Base-by-base conservation (phyloP, 2,113 vertebrate species). In the Neolamprologus caudopunctatus region DNA sequence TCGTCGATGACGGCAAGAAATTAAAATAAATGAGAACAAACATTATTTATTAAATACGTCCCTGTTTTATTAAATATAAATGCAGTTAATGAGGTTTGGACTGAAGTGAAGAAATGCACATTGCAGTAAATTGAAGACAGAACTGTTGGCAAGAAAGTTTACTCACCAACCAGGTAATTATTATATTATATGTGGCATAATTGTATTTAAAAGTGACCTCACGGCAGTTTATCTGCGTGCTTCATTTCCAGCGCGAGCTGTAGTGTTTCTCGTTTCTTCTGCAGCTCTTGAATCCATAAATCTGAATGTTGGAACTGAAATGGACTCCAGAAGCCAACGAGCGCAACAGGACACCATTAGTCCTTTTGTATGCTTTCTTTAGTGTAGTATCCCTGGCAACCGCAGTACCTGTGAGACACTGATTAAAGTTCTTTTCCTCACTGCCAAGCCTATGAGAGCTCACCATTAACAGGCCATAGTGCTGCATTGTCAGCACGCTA, bases 361-460 rank as follows among this genome's bases (percentile, higher is more conserved):
- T 84, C 87, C 92, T 92, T 94, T 93, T 92, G 93, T 93, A 81
- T 89, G 81, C 85, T 91, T 88, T 94, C 92, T 95, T 93, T 91
- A 83, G 86, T 88, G 78, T 33, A 47, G 93, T 95, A 84, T 93
- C 94, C 92, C 61, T 95, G 94, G 94, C 93, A 95, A 96, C 92
- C 14, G 85, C 91, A 80, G 89, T 89, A 95, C 93, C 94, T 93
- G 90, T 63, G 91, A 95, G 94, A 90, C 90, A 82, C 86, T 94
- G 90, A 95, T 95, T 92, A 91, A 91, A 94, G 88, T 93, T 91
- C 85, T 93, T 91, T 90, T 88, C 71, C 42, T 68, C 88, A 45
- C 73, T 94, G 91, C 93, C 94, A 93, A 90, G 88, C 89, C 88
- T 89, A 87, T 88, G 92, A 95, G 91, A 82, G 85, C 87, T 89